Base-by-base conservation (phyloP, 1,140 invertebrate genomes). In the Drosophila pruinosa region DNA sequence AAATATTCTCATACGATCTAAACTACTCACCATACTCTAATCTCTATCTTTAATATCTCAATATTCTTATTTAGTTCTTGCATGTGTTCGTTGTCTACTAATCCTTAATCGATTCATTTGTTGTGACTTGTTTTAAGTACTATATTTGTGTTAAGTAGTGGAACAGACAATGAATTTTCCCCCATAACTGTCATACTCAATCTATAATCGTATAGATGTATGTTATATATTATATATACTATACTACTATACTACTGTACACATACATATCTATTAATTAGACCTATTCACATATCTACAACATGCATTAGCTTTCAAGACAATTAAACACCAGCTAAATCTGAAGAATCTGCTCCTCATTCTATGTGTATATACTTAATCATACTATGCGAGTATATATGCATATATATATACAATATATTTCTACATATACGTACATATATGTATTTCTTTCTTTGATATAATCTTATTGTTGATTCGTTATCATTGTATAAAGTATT, bases 121-220 rank as follows among this genome's bases (percentile, higher is more conserved):
- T 28, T 10, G 26, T 38, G 0, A 19, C 39, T 12, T 28, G 10
- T 15, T 39, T 34, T 39, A 22, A 31, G 43, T 53, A 2, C 14
- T n/a, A n/a, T n/a, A n/a, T n/a, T n/a, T n/a, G n/a, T n/a, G n/a
- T 67, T 59, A 0, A 24, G 63, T 77, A 81, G 56, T 45, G 12
- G 14, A 78, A 61, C 72, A 85, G 63, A 79, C 75, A 86, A 81
- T 72, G 43, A 86, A 86, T 88, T 88, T n/a, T 78, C 82, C 82
- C 82, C 82, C 64, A 88, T 88, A 88, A 73, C 82, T 88, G 82
- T 82, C 64, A 78, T 72, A 74, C 56, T 69, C 54, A 36, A 56
- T 24, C 43, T 63, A 57, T 69, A 34, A 12, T 24, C 21, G 31
- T 63, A 36, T 43, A 63, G 34, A 38, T 36, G 34, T 57, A 63